Conservation (phyloP, 2,888 invertebrate genomes). For the Ichneumon xanthorius region DNA sequence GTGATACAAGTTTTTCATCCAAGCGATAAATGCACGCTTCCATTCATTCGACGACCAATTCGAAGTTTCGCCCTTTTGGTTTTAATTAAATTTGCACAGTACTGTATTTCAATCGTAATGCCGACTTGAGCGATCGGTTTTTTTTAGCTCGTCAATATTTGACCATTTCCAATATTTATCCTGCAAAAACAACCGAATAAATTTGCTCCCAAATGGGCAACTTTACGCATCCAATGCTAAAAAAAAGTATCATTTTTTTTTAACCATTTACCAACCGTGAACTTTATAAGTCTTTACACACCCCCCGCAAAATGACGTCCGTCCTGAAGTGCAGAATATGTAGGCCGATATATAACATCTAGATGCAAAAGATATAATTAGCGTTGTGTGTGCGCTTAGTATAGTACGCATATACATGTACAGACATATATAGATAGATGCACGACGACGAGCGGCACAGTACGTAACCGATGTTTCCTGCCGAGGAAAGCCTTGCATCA, state of each 20-base stretch:
- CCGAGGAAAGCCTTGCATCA: constrained; percentile 64
- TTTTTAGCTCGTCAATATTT: too few species aligned
- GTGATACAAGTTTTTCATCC: too few species aligned
- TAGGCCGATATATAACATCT: constrained; percentile 32
- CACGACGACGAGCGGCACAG: constrained; percentile 57
- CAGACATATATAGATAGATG: neutral
- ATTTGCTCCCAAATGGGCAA: neutral
- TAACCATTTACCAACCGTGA: neutral
- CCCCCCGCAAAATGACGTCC: constrained; percentile 2
- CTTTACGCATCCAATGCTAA: neutral
- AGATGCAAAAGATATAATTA: constrained; percentile 68
- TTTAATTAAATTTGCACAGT: neutral
- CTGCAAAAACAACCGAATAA: neutral
- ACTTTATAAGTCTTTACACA: neutral
- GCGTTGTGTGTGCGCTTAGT: constrained; percentile 40
- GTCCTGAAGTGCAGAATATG: constrained; percentile 5
- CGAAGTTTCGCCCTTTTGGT: too few species aligned
- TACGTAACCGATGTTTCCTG: constrained; percentile 67
- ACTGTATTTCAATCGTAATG: neutral
- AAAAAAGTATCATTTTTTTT: neutral
- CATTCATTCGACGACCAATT: too few species aligned
- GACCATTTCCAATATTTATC: too few species aligned
- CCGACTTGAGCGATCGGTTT: too few species aligned
- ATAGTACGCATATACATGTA: neutral
- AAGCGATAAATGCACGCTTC: too few species aligned